Base-by-base conservation (phyloP, 1,140 invertebrate genomes). In the Lucilia sericata region DNA sequence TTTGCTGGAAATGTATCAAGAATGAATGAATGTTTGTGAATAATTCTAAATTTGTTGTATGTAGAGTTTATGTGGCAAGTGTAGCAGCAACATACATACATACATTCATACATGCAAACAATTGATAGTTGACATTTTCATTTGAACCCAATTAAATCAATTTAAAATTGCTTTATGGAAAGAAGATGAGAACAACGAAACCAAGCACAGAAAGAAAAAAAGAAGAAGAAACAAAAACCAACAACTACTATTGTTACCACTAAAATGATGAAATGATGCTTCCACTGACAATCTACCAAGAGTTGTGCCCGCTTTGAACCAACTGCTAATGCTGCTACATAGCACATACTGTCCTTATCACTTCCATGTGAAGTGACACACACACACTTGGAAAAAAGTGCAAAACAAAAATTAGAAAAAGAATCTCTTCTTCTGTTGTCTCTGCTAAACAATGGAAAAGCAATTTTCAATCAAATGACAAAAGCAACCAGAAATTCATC, bases 61-160 rank as follows among this genome's bases (percentile, higher is more conserved):
- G 55, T 30, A n/a, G n/a, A 60, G 55, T 60, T n/a, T 60, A 10
- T 60, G 17, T 60, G 13, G 8, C 13, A 17, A 60, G 5, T 14
- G 13, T 42, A 42, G 42, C 42, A 42, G 5, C 5, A 10, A 42
- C 5, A 30, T 30, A 30, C 25, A 30, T 17, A n/a, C n/a, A n/a
- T 3, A n/a, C 55, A 60, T 30, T 30, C 74, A 75, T 12, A 75
- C 74, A 36, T 25, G 19, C 21, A 76, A 76, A 76, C 51, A 34
- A 65, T 12, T 70, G 60, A 70, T 65, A 82, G 60, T 65, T 82
- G 81, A 82, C 81, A 65, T 82, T 82, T 82, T 82, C 81, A 82
- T 82, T 82, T 82, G 81, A 82, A 82, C 81, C 49, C 81, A 82
- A 82, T 82, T 82, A 82, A 82, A 70, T 49, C 74, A 83, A 75